phyloP scores from a whole-genome alignment of 2,797 vertebrate species.

The Lepus townsendii region DNA sequence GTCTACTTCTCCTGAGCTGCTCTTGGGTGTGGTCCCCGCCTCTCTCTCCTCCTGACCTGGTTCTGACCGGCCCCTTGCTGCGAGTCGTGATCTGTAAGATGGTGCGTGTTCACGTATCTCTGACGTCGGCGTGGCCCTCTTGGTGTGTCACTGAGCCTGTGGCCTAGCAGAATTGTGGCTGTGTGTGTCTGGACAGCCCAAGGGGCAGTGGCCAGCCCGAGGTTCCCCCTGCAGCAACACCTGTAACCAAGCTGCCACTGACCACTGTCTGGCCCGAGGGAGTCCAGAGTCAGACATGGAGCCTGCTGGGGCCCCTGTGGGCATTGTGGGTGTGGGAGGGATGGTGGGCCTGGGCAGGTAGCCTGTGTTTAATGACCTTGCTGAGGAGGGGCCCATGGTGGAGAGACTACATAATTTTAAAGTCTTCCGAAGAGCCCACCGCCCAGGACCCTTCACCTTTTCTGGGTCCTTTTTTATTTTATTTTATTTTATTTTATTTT shows the following conservation, averaged over 20 bases:
- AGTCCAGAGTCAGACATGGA: too few species aligned
- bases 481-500: too few species aligned
- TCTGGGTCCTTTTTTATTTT: not conserved
- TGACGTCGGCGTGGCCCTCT: not conserved
- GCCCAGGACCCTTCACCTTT: not conserved
- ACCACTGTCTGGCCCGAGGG: rapidly evolving
- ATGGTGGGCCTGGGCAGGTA: not conserved
- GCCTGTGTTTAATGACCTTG: too few species aligned
- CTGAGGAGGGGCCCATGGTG: not conserved
- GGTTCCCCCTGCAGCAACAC: not conserved
- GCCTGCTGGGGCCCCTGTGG: not conserved
- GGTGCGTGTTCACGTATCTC: rapidly evolving
- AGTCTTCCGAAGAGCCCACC: not conserved
- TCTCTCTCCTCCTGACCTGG: not conserved
- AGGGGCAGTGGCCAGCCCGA: not conserved
- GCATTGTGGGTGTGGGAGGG: not conserved
- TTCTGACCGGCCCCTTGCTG: not conserved
- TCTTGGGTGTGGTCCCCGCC: rapidly evolving
- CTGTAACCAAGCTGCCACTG: not conserved
- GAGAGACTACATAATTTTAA: not conserved
- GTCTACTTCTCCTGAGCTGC: not conserved
- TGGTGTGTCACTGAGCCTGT: rapidly evolving
- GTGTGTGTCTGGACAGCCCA: too few species aligned
- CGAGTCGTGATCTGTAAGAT: not conserved
- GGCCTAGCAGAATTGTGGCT: rapidly evolving